Base-by-base conservation (phyloP, 2,113 vertebrate species). In the Perca fluviatilis region DNA sequence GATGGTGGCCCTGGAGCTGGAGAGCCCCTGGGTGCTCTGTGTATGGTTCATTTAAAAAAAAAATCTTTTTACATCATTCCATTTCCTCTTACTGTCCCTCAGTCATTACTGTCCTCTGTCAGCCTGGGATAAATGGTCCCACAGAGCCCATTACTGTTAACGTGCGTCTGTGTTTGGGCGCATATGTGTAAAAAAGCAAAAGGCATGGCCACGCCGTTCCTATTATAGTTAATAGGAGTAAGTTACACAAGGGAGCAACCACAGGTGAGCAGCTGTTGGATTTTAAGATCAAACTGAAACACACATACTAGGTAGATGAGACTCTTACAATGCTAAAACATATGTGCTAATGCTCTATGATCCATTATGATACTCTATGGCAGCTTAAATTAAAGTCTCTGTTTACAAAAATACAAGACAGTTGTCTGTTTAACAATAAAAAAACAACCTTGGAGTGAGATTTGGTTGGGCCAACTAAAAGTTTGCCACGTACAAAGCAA, bases 101-200 rank as follows among this genome's bases (percentile, higher is more conserved):
- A 54, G 62, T 79, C 86, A 84, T 91, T 90, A 79, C 79, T 86
- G 75, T 87, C 72, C 70, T 76, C 65, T 80, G 78, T 84, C 78
- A 77, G 46, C 36, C 40, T 62, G 67, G 84, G 85, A 89, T 83
- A 74, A 90, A 90, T 75, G 81, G 67, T 56, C 69, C 68, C 76
- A 30, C 46, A 54, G 86, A 92, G 47, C 43, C 64, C 70, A 79
- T 89, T 64, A 78, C 21, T 78, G 58, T 79, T 77, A 79, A 77
- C 77, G 23, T 74, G 23, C 82, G 30, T 85, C 53, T 72, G 46
- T 70, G 71, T 73, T 33, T 6, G 12, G 16, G 19, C 49, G 33
- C 12, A 23, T 9, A 25, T 66, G 43, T 72, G 63, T 57, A 6
- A 36, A 36, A 79, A 18, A 54, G 18, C 23, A 58, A 71, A 74